phyloP scores from a whole-genome alignment of 2,113 vertebrate species.

The Sclerurus mexicanus region DNA sequence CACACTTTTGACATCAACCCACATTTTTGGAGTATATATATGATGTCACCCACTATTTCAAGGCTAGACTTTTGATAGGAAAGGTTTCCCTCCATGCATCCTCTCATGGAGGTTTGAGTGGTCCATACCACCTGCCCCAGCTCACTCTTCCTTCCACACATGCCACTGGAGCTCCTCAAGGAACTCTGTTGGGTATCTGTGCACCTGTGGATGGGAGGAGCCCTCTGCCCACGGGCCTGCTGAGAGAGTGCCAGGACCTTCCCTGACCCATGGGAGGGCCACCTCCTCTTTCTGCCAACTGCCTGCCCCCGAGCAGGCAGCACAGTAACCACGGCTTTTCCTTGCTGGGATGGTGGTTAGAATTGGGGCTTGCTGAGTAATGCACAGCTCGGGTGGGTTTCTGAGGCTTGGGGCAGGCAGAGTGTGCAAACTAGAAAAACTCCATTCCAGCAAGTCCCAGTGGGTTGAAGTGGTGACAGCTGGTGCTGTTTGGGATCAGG shows the following conservation, averaged over 20 bases:
- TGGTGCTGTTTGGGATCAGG: constrained; percentile 14
- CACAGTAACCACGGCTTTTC: not conserved
- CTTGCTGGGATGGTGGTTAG: not conserved
- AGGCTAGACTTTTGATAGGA: not conserved
- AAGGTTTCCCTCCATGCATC: not conserved
- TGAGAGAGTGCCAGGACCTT: not conserved
- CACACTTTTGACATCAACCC: not conserved
- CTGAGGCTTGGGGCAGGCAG: not conserved
- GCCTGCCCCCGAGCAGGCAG: not conserved
- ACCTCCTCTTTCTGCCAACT: accelerated
- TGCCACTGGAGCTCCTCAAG: not conserved
- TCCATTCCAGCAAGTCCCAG: not conserved
- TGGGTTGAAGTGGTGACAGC: not conserved
- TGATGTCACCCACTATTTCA: not conserved
- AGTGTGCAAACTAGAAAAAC: not conserved
- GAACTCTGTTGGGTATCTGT: not conserved
- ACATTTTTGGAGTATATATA: not conserved
- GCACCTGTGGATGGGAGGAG: not conserved
- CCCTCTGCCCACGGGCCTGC: not conserved
- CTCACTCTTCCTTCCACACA: not conserved
- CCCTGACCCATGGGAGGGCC: not conserved
- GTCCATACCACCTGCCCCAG: not conserved
- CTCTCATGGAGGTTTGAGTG: accelerated
- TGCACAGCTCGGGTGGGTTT: not conserved
- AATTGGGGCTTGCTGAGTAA: not conserved